Evolutionary conservation across 2,888 invertebrate genomes (phyloP).

Genomic region (Blastobasis adustella): DNA sequence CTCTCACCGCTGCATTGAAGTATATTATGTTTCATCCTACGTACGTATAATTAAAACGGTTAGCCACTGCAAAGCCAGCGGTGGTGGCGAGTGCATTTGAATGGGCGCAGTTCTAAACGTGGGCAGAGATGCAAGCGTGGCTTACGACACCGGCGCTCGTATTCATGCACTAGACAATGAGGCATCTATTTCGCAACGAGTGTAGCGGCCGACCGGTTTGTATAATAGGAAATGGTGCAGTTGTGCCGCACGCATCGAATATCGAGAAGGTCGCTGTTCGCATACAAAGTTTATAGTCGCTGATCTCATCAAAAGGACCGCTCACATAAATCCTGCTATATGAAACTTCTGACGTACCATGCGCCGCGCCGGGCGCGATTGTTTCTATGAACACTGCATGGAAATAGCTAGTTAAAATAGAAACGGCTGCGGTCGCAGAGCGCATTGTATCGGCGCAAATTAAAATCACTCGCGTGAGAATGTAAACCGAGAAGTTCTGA

Average conservation of each 20-base stretch:
- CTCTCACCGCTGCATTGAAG: no score
- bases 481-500: no score
- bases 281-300: constrained; percentile 64
- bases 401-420: constrained; percentile 58
- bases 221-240: constrained; percentile 71
- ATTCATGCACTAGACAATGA: constrained; percentile 53
- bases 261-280: constrained; percentile 62
- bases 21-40: no score
- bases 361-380: constrained; percentile 65
- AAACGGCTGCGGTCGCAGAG: constrained; percentile 22
- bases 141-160: constrained; percentile 37
- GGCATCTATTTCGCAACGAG: constrained; percentile 60
- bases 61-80: not conserved
- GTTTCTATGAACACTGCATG: constrained; percentile 74
- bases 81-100: not conserved
- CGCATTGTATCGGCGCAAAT: constrained; percentile 14
- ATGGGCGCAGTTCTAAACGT: not conserved
- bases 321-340: constrained; percentile 69
- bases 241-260: constrained; percentile 55
- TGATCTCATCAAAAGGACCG: constrained; percentile 74
- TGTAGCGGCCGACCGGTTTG: constrained; percentile 44
- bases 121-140: constrained; percentile 19
- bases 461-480: constrained; percentile 9
- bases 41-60: no score
- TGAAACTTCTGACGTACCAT: constrained; percentile 73